Evolutionary conservation across 2,888 invertebrate species (phyloP).

Genomic region (Drosophila engyochracea): DNA sequence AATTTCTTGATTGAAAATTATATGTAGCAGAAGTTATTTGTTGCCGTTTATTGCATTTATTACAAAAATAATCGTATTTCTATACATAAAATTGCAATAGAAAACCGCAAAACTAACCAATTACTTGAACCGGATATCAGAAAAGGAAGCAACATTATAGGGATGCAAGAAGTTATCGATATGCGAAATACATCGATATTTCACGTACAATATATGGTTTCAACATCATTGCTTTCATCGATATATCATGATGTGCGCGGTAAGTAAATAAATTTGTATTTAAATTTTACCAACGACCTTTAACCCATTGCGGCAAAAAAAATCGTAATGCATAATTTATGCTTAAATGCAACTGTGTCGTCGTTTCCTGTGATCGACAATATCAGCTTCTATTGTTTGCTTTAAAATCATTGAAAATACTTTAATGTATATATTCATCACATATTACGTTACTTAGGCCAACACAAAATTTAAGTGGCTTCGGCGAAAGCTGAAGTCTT

Average conservation of each 20-base stretch:
- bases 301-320: no score
- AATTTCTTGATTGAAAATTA: not conserved
- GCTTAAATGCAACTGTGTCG: not conserved
- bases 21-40: slow-evolving; percentile 36
- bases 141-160: slow-evolving; percentile 75
- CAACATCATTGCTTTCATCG: not conserved
- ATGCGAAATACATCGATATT: slow-evolving; percentile 23
- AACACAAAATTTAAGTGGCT: not conserved
- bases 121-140: slow-evolving; percentile 83
- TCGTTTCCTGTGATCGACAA: no score
- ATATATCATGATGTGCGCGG: not conserved
- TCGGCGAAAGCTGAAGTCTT: not conserved
- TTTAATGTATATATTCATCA: not conserved
- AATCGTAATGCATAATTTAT: not conserved
- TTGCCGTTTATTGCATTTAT: slow-evolving; percentile 57
- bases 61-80: slow-evolving; percentile 46
- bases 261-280: not conserved
- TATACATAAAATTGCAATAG: slow-evolving; percentile 49
- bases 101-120: slow-evolving; percentile 79
- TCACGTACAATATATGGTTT: not conserved
- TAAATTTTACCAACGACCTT: not conserved
- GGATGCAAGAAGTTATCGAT: slow-evolving; percentile 32
- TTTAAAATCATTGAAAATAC: not conserved
- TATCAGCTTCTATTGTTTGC: no score
- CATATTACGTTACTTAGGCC: not conserved